Percentiles rank a stretch among this genome's conserved stretches.
phyloP scores from a whole-genome alignment of 2,888 invertebrate species.

The Andrena bucephala region DNA sequence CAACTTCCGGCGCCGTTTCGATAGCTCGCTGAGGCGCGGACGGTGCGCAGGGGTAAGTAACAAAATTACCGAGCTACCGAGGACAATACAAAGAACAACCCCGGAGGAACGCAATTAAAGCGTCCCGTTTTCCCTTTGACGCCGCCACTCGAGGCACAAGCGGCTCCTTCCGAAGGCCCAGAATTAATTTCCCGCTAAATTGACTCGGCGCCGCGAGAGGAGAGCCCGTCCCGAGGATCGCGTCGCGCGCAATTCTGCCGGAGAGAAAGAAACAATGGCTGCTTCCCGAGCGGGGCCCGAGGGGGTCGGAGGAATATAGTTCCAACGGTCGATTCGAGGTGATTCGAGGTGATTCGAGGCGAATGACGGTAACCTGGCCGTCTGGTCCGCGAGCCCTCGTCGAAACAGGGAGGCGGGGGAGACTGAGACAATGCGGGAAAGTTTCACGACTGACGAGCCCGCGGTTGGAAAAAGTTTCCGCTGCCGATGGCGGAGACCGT shows the following conservation, averaged over 20 bases:
- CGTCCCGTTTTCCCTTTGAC: slow-evolving; percentile 28
- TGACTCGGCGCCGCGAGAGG: slow-evolving; percentile 26
- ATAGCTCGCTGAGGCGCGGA: slow-evolving; percentile 3
- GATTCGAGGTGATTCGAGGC: slow-evolving; percentile 50
- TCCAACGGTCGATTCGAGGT: slow-evolving; percentile 38
- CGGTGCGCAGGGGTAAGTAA: not conserved
- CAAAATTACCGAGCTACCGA: slow-evolving; percentile 12
- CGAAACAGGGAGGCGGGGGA: slow-evolving; percentile 38
- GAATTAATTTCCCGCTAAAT: slow-evolving; percentile 51
- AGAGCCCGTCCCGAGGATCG: slow-evolving; percentile 6
- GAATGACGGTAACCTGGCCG: slow-evolving; percentile 43
- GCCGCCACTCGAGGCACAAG: slow-evolving; percentile 25
- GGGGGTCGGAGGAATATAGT: slow-evolving; percentile 15
- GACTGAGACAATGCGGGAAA: slow-evolving; percentile 67
- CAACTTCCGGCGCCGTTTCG: not conserved
- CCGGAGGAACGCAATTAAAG: slow-evolving; percentile 33
- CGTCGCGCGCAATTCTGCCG: slow-evolving; percentile 17
- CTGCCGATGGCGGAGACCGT: slow-evolving; percentile 44
- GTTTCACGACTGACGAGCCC: slow-evolving; percentile 68
- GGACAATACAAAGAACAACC: slow-evolving; percentile 6
- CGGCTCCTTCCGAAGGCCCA: slow-evolving; percentile 7
- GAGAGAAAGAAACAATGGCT: slow-evolving; percentile 26
- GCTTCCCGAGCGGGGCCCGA: not conserved
- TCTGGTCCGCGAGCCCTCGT: slow-evolving; percentile 33
- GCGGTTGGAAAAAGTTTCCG: slow-evolving; percentile 64